Evolutionary conservation across 2,113 vertebrate species (phyloP), one percentile per base, ranked within the genome.

Genomic region (Balaeniceps rex): DNA sequence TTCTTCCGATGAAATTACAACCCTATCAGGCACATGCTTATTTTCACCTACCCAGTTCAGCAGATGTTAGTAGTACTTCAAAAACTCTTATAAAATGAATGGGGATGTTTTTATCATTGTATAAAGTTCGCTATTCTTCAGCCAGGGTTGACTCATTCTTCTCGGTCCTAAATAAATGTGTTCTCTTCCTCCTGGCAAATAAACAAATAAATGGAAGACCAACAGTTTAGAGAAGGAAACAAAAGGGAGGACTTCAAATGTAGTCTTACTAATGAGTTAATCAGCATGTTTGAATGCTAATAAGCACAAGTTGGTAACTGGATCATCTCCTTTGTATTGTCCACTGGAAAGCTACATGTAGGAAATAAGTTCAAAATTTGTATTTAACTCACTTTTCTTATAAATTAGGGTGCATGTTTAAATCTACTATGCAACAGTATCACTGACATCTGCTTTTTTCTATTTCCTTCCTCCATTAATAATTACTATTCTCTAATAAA

Each of bases 211-310:
- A 80, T 49, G 26, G 57, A 85, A 96, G 83, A 79, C 70, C 34
- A 83, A 58, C 47, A 86, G 78, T 93, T 87, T 87, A 66, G 34
- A 84, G 71, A 79, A 81, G 69, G 65, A 97, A 96, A 94, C 61
- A 94, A 95, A 94, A 78, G 81, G 74, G 76, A 60, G 1, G 65
- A 84, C 34, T 88, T 93, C 44, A 72, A 79, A 86, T 83, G 86
- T 87, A 93, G 57, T 86, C 57, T 95, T 83, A 34, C 90, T 96
- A 97, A 96, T 97, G 88, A 97, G 63, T 95, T 97, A 97, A 97
- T 97, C 90, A 89, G 70, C 87, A 89, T 83, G 85, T 88, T 76
- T 92, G 93, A 90, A 94, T 42, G 64, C 63, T 92, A 98, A 97
- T 94, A 77, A 97, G 79, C 46, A 66, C 65, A 90, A 81, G 81